A percentile compares a stretch with the other conserved stretches of the same genome.
These are phyloP conservation scores for Crocallis elinguaria DNA, from an alignment of 2,888 invertebrate genomes.

Conservation along the genomic window DNA sequence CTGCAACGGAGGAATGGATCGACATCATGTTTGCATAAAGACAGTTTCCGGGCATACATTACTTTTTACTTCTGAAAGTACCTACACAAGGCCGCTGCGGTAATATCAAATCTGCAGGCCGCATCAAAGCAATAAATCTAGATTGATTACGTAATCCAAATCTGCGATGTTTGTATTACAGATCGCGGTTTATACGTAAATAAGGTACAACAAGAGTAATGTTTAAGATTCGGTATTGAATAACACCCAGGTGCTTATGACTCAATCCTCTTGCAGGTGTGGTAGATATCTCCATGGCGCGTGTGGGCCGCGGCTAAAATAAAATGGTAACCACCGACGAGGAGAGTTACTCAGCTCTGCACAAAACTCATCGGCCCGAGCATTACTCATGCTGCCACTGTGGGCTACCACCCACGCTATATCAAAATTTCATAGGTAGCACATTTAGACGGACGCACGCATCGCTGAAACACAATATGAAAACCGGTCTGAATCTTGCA, in stretches of 20 bases:
- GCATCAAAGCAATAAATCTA: no score
- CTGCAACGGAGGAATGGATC: no score
- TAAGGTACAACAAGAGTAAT: slow-evolving; percentile 45
- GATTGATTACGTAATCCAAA: slow-evolving; percentile 2
- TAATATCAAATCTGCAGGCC: no score
- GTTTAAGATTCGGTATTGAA: slow-evolving; percentile 62
- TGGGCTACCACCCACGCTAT: slow-evolving; percentile 77
- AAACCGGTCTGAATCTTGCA: slow-evolving; percentile 13
- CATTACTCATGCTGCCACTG: slow-evolving; percentile 76
- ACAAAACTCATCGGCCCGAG: slow-evolving; percentile 52
- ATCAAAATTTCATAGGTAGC: slow-evolving; percentile 76
- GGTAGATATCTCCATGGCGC: slow-evolving; percentile 60
- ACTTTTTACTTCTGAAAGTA: no score
- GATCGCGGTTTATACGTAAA: slow-evolving; percentile 28
- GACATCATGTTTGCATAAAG: no score
- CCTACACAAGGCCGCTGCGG: no score
- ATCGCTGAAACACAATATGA: slow-evolving; percentile 27
- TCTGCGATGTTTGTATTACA: slow-evolving; percentile 9
- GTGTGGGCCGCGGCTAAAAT: slow-evolving; percentile 79
- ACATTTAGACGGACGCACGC: slow-evolving; percentile 61
- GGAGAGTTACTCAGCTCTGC: slow-evolving; percentile 70
- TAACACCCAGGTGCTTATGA: slow-evolving; percentile 78
- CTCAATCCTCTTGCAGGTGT: slow-evolving; percentile 73
- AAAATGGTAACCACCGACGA: slow-evolving; percentile 63
- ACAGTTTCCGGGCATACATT: no score